Evolutionary conservation across 92 coral and sea anemone genomes (phyloP), one percentile per base, ranked within the genome.

Genomic region (Scolanthus callimorphus): DNA sequence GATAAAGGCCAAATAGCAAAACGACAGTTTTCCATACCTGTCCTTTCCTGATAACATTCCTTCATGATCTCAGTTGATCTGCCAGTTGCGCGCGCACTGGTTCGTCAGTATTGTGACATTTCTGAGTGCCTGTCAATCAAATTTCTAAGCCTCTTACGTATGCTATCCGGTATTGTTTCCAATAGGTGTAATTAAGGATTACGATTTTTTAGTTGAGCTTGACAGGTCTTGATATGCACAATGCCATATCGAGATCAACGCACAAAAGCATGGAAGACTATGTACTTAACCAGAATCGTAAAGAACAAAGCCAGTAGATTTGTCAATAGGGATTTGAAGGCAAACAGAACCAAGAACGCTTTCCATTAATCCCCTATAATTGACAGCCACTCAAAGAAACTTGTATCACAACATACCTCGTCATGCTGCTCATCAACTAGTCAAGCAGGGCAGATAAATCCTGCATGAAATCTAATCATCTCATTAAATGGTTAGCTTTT

Each of bases 381-480:
- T 68, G 75, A 68, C 75, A 68, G 57, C 64, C 58, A 56, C 65
- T 68, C 54, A 68, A 15, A 46, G 17, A 46, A 21, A 9, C 52
- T 46, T 20, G 23, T 46, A 46, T 11, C 52, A 46, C 52, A 20
- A 46, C 8, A 46, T 46, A 46, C 52, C 19, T 19, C 12, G 17
- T 46, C 52, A 46, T 9, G 17, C 4, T 10, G 52, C 6, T 46
- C n/a, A n/a, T n/a, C n/a, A n/a, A n/a, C n/a, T n/a, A n/a, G n/a
- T n/a, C 15, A 6, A 6, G 43, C 15, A 34, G 43, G 43, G 9
- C 43, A 34, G 43, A 46, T 19, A 9, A 46, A 10, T 9, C 11
- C 52, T 9, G 22, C 4, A 21, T 21, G 52, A 46, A 46, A 46
- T 10, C 52, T 46, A 4, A 46, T 10, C 52, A 6, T 19, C 52